Evolutionary conservation across 1,140 invertebrate genomes (phyloP).

Genomic region (Cyclina sinensis): DNA sequence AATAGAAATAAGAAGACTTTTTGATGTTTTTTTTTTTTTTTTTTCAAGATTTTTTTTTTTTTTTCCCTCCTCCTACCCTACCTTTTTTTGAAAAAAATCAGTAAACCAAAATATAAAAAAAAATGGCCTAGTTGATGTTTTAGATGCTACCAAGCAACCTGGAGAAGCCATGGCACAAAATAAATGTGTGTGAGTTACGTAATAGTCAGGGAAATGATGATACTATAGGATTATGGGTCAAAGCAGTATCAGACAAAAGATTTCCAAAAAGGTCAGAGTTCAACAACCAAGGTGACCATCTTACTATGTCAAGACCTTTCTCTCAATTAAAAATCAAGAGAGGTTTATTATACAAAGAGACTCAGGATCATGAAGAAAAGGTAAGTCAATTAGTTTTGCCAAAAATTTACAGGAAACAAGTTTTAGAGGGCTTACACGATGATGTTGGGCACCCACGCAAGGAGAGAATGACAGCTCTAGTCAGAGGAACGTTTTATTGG

Average conservation of each 20-base stretch:
- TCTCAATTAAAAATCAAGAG: conserved; percentile 9
- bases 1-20: no score
- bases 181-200: not conserved
- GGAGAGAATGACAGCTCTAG: not conserved
- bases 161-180: conserved; percentile 11
- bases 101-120: no score
- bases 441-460: not conserved
- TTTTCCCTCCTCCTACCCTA: no score
- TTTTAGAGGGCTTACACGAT: not conserved
- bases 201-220: conserved; percentile 23
- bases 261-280: not conserved
- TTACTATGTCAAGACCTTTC: conserved; percentile 10
- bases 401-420: conserved; percentile 19
- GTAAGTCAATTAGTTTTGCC: no score
- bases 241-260: conserved; percentile 6
- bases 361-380: not conserved
- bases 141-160: not conserved
- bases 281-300: not conserved
- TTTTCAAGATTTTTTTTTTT: no score
- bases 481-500: conserved; percentile 22
- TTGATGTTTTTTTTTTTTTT: no score
- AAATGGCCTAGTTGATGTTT: no score
- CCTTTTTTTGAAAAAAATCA: no score
- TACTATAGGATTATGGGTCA: not conserved
- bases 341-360: conserved; percentile 10